phyloP scores from a whole-genome alignment of 1,140 invertebrate species.

The Drosophila nigrodunni region DNA sequence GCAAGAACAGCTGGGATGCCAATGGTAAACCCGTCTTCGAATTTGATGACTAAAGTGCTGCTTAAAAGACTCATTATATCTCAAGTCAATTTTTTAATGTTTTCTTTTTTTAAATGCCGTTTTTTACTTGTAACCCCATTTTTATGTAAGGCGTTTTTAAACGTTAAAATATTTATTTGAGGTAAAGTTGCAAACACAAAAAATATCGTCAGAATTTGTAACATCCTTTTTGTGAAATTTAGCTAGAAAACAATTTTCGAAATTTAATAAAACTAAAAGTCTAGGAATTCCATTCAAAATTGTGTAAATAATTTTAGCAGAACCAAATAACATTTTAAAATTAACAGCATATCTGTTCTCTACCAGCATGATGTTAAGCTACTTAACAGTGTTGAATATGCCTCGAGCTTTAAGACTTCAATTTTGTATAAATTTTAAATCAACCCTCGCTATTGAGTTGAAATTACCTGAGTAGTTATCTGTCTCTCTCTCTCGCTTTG shows the following conservation, averaged over 20 bases:
- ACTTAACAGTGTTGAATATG: no score
- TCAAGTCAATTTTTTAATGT: not conserved
- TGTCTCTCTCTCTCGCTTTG: slow-evolving; percentile 50
- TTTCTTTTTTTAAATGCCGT: slow-evolving; percentile 13
- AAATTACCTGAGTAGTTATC: slow-evolving; percentile 12
- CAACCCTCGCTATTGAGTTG: slow-evolving; percentile 14
- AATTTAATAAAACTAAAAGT: no score
- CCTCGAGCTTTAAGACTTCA: not conserved
- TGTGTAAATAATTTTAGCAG: no score
- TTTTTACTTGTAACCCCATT: slow-evolving; percentile 14
- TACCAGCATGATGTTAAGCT: no score
- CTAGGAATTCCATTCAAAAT: no score
- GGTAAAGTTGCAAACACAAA: no score
- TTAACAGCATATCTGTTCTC: no score
- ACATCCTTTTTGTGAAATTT: no score
- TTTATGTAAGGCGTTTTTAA: slow-evolving; percentile 19
- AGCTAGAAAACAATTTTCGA: no score
- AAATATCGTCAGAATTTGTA: no score
- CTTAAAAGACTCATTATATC: not conserved
- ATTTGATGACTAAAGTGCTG: slow-evolving; percentile 67
- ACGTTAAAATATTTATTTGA: slow-evolving; percentile 14
- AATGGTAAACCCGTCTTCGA: slow-evolving; percentile 87
- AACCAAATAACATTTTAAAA: no score
- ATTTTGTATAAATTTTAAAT: not conserved
- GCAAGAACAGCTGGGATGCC: slow-evolving; percentile 87